phyloP scores from a whole-genome alignment of 2,888 invertebrate species.

The Lepidocyrtinus sp. region DNA sequence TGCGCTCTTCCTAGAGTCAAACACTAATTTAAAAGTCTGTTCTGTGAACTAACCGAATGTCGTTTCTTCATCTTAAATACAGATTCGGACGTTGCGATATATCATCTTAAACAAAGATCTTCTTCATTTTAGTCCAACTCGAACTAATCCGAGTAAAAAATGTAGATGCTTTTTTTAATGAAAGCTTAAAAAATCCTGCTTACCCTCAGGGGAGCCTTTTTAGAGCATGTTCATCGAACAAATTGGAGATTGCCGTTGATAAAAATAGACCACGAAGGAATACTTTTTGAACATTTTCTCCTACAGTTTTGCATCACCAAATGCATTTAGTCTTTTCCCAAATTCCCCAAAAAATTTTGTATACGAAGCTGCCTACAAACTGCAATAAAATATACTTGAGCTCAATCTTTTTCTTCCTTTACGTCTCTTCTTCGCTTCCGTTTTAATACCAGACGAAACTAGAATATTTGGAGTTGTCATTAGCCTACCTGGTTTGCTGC shows the following conservation, averaged over 20 bases:
- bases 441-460: slow-evolving; percentile 2
- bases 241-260: slow-evolving; percentile 8
- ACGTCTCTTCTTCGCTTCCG: slow-evolving; percentile 9
- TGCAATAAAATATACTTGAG: slow-evolving; percentile 14
- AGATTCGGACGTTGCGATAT: too few species aligned
- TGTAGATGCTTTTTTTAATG: too few species aligned
- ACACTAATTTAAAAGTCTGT: too few species aligned
- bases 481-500: not conserved
- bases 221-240: not conserved
- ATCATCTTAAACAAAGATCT: too few species aligned
- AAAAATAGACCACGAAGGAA: slow-evolving; percentile 3
- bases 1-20: slow-evolving; percentile 7
- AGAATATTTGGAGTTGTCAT: slow-evolving; percentile 16
- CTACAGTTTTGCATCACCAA: not conserved
- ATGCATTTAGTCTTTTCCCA: not conserved
- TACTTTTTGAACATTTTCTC: not conserved
- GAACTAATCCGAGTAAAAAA: too few species aligned
- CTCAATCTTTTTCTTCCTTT: not conserved
- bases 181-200: not conserved
- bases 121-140: too few species aligned
- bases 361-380: slow-evolving; percentile 1
- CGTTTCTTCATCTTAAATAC: too few species aligned
- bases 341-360: not conserved
- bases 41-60: too few species aligned
- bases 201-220: not conserved